Percentiles rank a stretch among this genome's conserved stretches.
phyloP scores from a whole-genome alignment of 2,113 vertebrate genomes.

The Oreochromis niloticus region DNA sequence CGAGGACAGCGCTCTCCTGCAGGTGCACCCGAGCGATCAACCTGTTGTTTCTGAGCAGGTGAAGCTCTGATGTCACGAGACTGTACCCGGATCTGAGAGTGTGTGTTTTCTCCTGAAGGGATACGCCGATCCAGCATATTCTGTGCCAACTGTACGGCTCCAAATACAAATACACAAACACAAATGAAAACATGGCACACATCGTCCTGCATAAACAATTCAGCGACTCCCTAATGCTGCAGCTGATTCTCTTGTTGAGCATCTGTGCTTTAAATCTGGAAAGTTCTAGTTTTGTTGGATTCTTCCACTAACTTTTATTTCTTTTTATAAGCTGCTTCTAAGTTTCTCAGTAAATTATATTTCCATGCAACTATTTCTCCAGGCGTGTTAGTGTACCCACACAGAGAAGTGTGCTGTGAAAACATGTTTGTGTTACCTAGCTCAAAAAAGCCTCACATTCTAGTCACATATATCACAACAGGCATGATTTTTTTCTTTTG shows the following conservation, averaged over 20 bases:
- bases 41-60: slow-evolving; percentile 12
- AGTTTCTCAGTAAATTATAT: neutral
- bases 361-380: neutral
- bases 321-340: neutral
- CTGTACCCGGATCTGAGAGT: neutral
- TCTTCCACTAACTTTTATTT: neutral
- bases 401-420: neutral
- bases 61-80: neutral
- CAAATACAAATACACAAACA: neutral
- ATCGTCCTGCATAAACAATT: neutral
- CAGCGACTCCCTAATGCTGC: neutral
- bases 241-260: neutral
- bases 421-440: neutral
- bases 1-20: neutral
- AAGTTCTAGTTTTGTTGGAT: neutral
- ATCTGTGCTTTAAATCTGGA: neutral
- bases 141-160: neutral
- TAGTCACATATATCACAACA: neutral
- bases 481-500: neutral
- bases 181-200: neutral
- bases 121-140: neutral
- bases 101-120: neutral
- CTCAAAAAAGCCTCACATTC: neutral
- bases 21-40: neutral
- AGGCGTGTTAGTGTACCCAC: neutral